Base-by-base conservation (phyloP, 1,140 invertebrate species). In the Oedothorax gibbosus region DNA sequence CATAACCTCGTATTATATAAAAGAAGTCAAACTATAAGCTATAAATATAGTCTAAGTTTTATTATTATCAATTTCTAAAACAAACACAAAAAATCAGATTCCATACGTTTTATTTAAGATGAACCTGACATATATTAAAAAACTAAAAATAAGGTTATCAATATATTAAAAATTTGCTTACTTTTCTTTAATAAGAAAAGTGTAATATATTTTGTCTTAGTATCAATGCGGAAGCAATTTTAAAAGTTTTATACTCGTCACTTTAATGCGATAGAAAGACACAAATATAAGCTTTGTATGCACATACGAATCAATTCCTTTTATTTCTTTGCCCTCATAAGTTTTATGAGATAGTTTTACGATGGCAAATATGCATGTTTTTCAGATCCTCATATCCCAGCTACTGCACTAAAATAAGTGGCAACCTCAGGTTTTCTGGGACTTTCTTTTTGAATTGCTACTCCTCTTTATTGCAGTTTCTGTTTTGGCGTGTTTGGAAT, bases 361-460 rank as follows among this genome's bases (percentile, higher is more conserved):
- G 77, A 79, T 12, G 35, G 65, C 18, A 79, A 79, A 79, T 79
- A 79, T 79, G 64, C 51, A 79, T 66, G 64, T 68, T 77, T 20
- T 49, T 53, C n/a, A 68, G 77, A 21, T 54, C 66, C 60, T 49
- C 65, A 79, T 79, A 69, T 69, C 68, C 14, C 57, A 54, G 4
- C 35, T 15, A 51, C 50, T 69, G 64, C 64, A 79, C 66, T 79
- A 79, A 79, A 79, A 79, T 79, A 68, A 79, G 77, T 68, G 64
- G 77, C 51, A 69, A 79, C 77, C 64, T 10, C 75, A 77, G 75
- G 50, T 77, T 64, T 77, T 65, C 50, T 11, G 49, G 15, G 75
- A 64, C 53, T 77, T 77, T 50, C 57, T 77, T 12, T 77, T 77
- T 77, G 50, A 49, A 4, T 66, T 66, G 9, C 4, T 66, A 21